Percentiles rank a stretch among this genome's conserved stretches.
Conservation (phyloP, 2,113 vertebrate genomes). For the Phylloscopus whistleri region DNA sequence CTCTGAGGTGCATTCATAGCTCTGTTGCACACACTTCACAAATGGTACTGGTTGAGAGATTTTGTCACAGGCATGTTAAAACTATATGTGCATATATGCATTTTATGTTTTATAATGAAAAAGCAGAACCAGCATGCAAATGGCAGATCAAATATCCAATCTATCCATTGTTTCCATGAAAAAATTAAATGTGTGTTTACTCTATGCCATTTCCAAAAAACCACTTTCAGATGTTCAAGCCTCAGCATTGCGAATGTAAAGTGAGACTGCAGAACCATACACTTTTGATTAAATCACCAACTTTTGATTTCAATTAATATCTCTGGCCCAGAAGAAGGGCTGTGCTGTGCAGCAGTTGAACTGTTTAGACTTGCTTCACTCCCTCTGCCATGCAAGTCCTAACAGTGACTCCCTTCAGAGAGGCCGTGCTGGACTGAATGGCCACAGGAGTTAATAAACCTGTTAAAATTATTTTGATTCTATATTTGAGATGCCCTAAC, state of each 20-base stretch:
- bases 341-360: not conserved
- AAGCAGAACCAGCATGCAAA: not conserved
- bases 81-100: not conserved
- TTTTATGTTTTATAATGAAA: not conserved
- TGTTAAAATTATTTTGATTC: conserved; percentile 48
- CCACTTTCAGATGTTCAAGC: not conserved
- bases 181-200: not conserved
- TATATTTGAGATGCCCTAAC: conserved; percentile 6
- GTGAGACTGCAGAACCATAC: not conserved
- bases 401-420: not conserved
- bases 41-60: not conserved
- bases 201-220: not conserved
- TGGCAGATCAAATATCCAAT: not conserved
- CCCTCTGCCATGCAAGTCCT: not conserved
- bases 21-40: not conserved
- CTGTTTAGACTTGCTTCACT: not conserved
- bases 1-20: not conserved
- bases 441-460: not conserved
- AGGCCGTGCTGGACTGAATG: not conserved
- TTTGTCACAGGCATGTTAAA: not conserved
- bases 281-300: not conserved
- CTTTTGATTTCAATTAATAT: not conserved
- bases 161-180: not conserved
- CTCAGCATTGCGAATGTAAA: not conserved
- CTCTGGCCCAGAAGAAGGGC: not conserved